phyloP scores from a whole-genome alignment of 2,888 invertebrate genomes.

The Leptinotarsa juncta region DNA sequence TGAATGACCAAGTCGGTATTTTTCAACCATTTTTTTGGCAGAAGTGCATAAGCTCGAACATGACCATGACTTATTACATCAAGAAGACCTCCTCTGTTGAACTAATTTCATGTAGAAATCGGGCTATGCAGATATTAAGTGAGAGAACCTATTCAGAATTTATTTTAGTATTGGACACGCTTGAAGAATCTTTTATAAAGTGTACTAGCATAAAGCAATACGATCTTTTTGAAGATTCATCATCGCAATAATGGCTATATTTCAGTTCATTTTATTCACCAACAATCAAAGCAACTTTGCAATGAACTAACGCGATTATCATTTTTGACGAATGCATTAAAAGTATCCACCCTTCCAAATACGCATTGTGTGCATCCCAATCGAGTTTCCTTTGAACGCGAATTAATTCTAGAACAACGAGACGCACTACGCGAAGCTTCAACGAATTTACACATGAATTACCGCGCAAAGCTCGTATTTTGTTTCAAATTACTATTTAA shows the following conservation, averaged over 20 bases:
- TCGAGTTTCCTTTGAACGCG: slow-evolving; percentile 31
- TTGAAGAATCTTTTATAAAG: too few relatives aligned
- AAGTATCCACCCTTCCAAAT: neutral
- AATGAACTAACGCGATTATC: neutral
- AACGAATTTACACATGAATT: slow-evolving; percentile 30
- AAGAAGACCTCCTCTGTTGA: too few relatives aligned
- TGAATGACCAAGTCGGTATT: too few relatives aligned
- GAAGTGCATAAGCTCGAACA: too few relatives aligned
- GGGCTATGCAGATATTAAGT: too few relatives aligned
- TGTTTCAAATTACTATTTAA: slow-evolving; percentile 35
- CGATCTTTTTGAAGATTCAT: too few relatives aligned
- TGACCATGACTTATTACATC: too few relatives aligned
- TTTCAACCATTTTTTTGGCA: too few relatives aligned
- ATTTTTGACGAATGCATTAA: neutral
- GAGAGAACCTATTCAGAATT: too few relatives aligned
- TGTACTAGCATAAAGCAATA: too few relatives aligned
- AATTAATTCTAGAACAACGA: slow-evolving; percentile 30
- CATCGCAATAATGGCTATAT: neutral
- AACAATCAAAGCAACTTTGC: neutral
- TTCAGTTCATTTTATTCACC: neutral
- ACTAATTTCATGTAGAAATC: too few relatives aligned
- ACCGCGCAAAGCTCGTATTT: slow-evolving; percentile 36
- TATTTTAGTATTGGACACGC: too few relatives aligned
- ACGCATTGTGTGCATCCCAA: slow-evolving; percentile 13
- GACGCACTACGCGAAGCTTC: neutral